Evolutionary conservation across 2,797 vertebrate species (phyloP).

Genomic region (Clangula hyemalis): DNA sequence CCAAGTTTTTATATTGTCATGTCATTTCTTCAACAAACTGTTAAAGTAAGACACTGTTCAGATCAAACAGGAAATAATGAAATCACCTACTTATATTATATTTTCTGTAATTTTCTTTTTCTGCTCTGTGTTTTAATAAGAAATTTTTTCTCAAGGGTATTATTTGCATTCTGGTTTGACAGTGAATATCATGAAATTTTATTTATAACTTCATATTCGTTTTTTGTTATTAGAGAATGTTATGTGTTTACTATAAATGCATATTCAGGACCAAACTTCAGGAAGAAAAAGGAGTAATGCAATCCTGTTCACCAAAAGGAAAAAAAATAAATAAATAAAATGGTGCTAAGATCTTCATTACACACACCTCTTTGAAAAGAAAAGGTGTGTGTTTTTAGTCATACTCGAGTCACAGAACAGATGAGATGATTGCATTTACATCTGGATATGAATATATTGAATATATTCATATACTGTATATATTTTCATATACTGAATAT

Average conservation of each 20-base stretch:
- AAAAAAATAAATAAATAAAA: background rate
- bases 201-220: background rate
- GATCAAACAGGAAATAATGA: background rate
- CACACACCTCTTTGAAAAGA: background rate
- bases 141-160: background rate
- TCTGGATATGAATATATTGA: background rate
- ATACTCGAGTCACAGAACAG: background rate
- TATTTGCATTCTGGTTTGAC: background rate
- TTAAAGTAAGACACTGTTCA: background rate
- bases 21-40: background rate
- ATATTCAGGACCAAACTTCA: background rate
- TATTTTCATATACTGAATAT: no score
- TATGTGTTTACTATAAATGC: background rate
- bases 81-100: background rate
- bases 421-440: background rate
- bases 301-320: accelerated
- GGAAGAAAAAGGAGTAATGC: background rate
- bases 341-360: accelerated
- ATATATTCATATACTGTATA: no score
- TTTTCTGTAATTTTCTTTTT: background rate
- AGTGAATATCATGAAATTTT: background rate
- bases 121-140: background rate
- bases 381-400: background rate
- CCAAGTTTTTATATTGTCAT: background rate
- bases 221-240: background rate